Percentiles rank a stretch among this genome's conserved stretches.
phyloP scores from a whole-genome alignment of 2,888 invertebrate species.

The Ephialtes manifestator region DNA sequence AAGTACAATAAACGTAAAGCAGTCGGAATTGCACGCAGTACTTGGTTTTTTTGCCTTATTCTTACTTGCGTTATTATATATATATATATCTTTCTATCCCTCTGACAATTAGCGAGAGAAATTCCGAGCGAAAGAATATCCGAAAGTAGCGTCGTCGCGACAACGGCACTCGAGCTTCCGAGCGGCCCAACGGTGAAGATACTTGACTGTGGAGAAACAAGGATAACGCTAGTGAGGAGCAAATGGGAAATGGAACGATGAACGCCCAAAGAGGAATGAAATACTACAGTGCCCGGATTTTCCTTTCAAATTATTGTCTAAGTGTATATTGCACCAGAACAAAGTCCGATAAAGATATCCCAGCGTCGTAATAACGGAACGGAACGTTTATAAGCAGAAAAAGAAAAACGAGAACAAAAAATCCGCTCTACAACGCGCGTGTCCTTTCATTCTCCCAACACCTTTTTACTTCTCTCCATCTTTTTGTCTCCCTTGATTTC shows the following conservation, averaged over 20 bases:
- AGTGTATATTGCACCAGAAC: slow-evolving; percentile 81
- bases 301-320: slow-evolving; percentile 82
- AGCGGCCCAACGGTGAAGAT: background rate
- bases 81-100: slow-evolving; percentile 35
- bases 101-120: slow-evolving; percentile 60
- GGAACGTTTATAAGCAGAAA: slow-evolving; percentile 76
- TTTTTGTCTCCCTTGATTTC: slow-evolving; percentile 63
- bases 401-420: slow-evolving; percentile 49
- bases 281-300: slow-evolving; percentile 73
- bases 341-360: slow-evolving; percentile 76
- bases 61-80: slow-evolving; percentile 5
- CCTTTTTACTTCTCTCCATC: slow-evolving; percentile 58
- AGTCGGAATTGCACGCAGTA: background rate
- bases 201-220: background rate
- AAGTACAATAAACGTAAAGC: slow-evolving; percentile 61
- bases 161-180: slow-evolving; percentile 41
- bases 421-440: background rate
- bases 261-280: slow-evolving; percentile 71
- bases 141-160: slow-evolving; percentile 32
- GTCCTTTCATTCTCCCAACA: slow-evolving; percentile 27
- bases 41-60: slow-evolving; percentile 36
- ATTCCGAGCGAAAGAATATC: slow-evolving; percentile 56
- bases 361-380: slow-evolving; percentile 80
- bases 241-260: slow-evolving; percentile 53
- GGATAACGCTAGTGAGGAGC: slow-evolving; percentile 32